Percentiles rank a stretch among this genome's conserved stretches.
Conservation (phyloP, 2,888 invertebrate genomes). For the Cordilura impudica region DNA sequence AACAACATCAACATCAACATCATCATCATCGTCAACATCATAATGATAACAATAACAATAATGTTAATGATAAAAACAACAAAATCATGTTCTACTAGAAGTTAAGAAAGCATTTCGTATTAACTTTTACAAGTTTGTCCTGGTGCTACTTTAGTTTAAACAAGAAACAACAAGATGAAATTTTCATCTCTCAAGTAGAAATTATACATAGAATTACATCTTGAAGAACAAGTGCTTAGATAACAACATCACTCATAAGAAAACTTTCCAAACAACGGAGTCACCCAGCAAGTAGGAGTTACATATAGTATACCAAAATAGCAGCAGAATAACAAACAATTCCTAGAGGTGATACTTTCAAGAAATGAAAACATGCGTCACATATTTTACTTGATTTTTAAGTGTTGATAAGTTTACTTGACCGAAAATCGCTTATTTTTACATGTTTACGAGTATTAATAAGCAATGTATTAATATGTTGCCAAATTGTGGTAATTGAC, state of each 20-base stretch:
- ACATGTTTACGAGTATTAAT: too few species aligned
- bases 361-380: conserved; percentile 49
- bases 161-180: conserved; percentile 28
- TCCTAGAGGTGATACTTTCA: conserved; percentile 26
- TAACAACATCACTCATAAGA: conserved; percentile 53
- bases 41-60: conserved; percentile 19
- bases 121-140: conserved; percentile 29
- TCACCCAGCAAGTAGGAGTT: conserved; percentile 6
- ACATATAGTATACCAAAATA: not conserved
- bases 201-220: conserved; percentile 50
- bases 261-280: conserved; percentile 39
- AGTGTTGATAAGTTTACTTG: not conserved
- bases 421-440: too few species aligned
- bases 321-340: conserved; percentile 21
- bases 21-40: not conserved
- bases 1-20: not conserved
- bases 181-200: conserved; percentile 46
- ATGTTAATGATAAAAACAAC: conserved; percentile 13
- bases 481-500: too few species aligned
- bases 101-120: conserved; percentile 40
- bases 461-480: too few species aligned
- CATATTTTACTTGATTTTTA: conserved; percentile 33
- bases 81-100: conserved; percentile 39
- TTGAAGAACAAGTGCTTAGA: conserved; percentile 54
- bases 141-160: conserved; percentile 30